Conservation (phyloP, 2,113 vertebrate species). For the Monarcha castaneiventris region DNA sequence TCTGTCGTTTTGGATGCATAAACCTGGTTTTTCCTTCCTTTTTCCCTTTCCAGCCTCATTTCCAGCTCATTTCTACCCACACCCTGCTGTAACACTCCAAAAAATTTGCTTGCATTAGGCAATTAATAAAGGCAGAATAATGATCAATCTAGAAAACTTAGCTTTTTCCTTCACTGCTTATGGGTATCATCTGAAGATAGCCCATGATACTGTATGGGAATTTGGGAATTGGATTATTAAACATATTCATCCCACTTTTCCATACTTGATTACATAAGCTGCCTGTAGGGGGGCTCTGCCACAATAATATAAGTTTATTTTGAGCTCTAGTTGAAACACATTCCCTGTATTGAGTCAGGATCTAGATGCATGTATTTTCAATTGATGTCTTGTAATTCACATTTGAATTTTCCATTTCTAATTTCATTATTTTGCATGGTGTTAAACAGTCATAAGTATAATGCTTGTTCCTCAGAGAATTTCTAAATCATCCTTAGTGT, state of each 20-base stretch:
- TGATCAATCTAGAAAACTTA: neutral
- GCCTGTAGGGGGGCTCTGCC: neutral
- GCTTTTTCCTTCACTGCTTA: neutral
- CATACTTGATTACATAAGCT: neutral
- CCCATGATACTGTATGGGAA: neutral
- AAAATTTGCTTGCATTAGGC: neutral
- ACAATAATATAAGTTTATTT: neutral
- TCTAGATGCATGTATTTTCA: neutral
- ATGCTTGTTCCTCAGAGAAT: constrained; percentile 9
- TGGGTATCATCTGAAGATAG: neutral
- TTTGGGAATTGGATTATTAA: neutral
- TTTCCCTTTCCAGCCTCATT: neutral
- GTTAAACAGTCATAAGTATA: neutral
- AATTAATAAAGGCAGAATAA: neutral
- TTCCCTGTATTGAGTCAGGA: neutral
- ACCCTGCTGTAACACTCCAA: rapidly evolving
- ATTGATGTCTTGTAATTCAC: neutral
- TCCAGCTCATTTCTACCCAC: neutral
- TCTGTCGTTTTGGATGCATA: neutral
- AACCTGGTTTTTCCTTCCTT: neutral
- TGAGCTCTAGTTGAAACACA: neutral
- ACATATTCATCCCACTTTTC: rapidly evolving
- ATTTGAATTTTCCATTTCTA: neutral
- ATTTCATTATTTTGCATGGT: neutral
- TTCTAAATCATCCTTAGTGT: neutral